Evolutionary conservation across 2,888 invertebrate genomes (phyloP), one percentile per base, ranked within the genome.

Genomic region (Latrodectus hesperus): DNA sequence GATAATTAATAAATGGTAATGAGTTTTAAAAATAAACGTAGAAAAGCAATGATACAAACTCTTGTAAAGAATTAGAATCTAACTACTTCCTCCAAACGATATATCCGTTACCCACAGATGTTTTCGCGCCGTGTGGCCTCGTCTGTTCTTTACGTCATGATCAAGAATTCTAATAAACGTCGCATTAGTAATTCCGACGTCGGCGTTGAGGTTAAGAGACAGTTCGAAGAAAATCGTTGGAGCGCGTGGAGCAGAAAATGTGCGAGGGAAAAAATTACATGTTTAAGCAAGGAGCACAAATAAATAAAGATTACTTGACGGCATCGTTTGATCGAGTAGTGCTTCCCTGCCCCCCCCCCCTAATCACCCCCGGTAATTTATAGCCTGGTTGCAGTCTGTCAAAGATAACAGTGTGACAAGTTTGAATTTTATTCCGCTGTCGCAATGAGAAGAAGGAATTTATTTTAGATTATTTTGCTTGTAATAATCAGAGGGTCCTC

Each of bases 121-220:
- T 60, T 60, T 60, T 60, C 60, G n/a, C 60, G 10, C 60, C 60
- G 60, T 60, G 60, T 60, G 60, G 60, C 60, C 60, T 60, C 60
- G 60, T 60, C n/a, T n/a, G 6, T 60, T n/a, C 60, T 60, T 60
- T 11, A 16, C 12, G 14, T 60, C n/a, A 9, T 6, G 12, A n/a
- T 16, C 3, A 60, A 60, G n/a, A n/a, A 60, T 60, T 60, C 60
- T 60, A 60, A 60, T 60, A 60, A 60, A 60, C 60, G 60, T 60
- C 60, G 60, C 60, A 60, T 60, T 60, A 60, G 60, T 38, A 60
- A 60, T 60, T 60, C n/a, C 12, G 10, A 60, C 60, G 60, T 60
- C 60, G 60, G 60, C 60, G 60, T 60, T 60, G 60, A 60, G 60
- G 60, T 60, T 16, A 60, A 14, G 60, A 60, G n/a, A 60, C n/a